phyloP scores from a whole-genome alignment of 2,888 invertebrate genomes.

The Apotomis turbidana region DNA sequence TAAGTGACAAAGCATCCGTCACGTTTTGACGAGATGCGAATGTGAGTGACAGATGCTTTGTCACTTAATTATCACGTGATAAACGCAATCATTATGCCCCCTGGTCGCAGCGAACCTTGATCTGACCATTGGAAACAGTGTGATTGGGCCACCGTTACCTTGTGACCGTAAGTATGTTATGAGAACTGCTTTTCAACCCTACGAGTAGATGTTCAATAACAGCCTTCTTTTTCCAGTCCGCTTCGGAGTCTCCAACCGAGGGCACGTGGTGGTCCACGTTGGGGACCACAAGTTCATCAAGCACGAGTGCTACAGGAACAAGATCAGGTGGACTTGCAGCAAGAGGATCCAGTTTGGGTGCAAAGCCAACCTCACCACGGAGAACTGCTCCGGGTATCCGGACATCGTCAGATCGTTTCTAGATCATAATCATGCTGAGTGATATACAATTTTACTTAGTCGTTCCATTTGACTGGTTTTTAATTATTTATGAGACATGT shows the following conservation, averaged over 20 bases:
- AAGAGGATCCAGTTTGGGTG: slow-evolving; percentile 67
- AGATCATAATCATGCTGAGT: slow-evolving; percentile 63
- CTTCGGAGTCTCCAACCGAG: slow-evolving; percentile 71
- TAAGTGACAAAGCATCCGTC: no score
- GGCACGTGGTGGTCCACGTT: slow-evolving; percentile 67
- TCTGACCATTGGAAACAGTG: no score
- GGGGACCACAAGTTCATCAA: slow-evolving; percentile 72
- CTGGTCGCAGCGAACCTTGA: no score
- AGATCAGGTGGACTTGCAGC: slow-evolving; percentile 75
- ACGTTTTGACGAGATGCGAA: no score
- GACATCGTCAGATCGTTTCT: slow-evolving; percentile 66
- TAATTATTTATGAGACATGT: no score
- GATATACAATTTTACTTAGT: not conserved
- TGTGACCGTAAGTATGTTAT: not conserved
- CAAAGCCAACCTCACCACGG: slow-evolving; percentile 66
- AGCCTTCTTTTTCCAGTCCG: slow-evolving; percentile 59
- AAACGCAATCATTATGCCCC: no score
- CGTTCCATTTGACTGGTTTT: not conserved
- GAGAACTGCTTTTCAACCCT: not conserved
- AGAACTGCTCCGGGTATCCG: slow-evolving; percentile 50
- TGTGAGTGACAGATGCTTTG: no score
- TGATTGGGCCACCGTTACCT: not conserved
- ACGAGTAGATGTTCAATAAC: not conserved
- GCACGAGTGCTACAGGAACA: slow-evolving; percentile 72
- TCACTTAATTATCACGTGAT: no score